phyloP scores from a whole-genome alignment of 2,797 vertebrate genomes.

The Amblyopsis hoosieri region DNA sequence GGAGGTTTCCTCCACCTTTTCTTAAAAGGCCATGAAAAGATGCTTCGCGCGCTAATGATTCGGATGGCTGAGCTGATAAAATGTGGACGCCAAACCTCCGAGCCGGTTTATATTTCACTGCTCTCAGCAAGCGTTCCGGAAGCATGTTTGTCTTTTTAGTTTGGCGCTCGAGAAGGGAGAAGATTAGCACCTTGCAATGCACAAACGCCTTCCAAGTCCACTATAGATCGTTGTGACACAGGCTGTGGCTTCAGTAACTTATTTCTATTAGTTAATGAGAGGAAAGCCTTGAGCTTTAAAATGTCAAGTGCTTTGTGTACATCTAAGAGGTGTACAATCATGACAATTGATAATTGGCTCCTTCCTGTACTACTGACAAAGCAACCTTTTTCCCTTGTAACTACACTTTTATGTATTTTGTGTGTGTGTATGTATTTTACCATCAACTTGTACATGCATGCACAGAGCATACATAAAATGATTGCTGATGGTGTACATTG shows the following conservation, averaged over 20 bases:
- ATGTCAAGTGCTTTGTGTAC: conserved; percentile 20
- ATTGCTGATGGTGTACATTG: no score
- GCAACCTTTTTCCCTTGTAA: no score
- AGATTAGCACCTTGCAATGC: conserved; percentile 10
- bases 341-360: no score
- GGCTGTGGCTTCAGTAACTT: conserved; percentile 7
- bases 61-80: conserved; percentile 51
- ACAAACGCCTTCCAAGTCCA: conserved; percentile 6
- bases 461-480: no score
- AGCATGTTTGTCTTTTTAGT: not conserved
- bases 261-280: conserved; percentile 6
- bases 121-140: conserved; percentile 31
- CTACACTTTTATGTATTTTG: no score
- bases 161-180: conserved; percentile 20
- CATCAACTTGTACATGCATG: no score
- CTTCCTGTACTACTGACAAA: no score
- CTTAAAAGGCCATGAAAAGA: conserved; percentile 50
- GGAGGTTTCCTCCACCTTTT: conserved; percentile 47
- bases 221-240: conserved; percentile 8
- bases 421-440: no score
- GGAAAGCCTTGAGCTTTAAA: conserved; percentile 8
- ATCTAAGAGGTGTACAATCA: no score
- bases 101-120: conserved; percentile 36
- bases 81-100: conserved; percentile 35
- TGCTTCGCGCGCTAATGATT: conserved; percentile 49